Evolutionary conservation across 1,140 invertebrate species (phyloP), one percentile per base, ranked within the genome.

Genomic region (Drosophila teissieri): DNA sequence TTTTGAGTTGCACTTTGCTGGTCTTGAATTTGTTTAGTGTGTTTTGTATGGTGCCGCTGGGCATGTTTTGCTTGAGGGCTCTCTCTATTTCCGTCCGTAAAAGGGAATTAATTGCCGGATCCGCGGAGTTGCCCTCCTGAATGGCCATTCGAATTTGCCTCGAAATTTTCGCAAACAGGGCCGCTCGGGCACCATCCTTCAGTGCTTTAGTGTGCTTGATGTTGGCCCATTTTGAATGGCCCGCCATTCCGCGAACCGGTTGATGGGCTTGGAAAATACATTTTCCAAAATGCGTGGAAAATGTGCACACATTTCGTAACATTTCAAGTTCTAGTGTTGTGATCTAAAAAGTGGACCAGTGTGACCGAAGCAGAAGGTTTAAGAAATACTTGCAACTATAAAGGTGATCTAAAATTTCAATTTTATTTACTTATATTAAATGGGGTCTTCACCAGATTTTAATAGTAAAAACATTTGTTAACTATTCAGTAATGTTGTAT

Each of bases 161-260:
- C 0, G 91, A 72, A n/a, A 94, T 78, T 61, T 81, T 92, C 1
- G 78, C 82, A 64, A 94, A 94, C 6, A 94, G 34, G 2, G 67
- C 22, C 4, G 93, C 85, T 79, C 92, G 94, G 80, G 95, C 82
- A 1, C 73, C 76, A 92, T 96, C 95, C 69, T 95, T 95, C 48
- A 91, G 89, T 0, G 91, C 93, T 91, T 96, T 96, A 2, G 90
- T 94, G 61, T 96, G 95, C 64, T 92, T 94, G 15, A 96, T 96
- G 90, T 96, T 96, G 34, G 94, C 92, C 96, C 96, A 96, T 92
- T 96, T 96, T 24, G 94, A 95, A 83, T 96, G 96, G 0, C 96
- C 95, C 12, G 95, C 95, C 82, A 86, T 86, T n/a, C 36, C n/a
- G 12, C 81, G 81, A 80, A 69, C 82, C 62, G 79, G 19, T 3